Conservation (phyloP, 2,113 vertebrate species). For the Callochromis pleurospilus region DNA sequence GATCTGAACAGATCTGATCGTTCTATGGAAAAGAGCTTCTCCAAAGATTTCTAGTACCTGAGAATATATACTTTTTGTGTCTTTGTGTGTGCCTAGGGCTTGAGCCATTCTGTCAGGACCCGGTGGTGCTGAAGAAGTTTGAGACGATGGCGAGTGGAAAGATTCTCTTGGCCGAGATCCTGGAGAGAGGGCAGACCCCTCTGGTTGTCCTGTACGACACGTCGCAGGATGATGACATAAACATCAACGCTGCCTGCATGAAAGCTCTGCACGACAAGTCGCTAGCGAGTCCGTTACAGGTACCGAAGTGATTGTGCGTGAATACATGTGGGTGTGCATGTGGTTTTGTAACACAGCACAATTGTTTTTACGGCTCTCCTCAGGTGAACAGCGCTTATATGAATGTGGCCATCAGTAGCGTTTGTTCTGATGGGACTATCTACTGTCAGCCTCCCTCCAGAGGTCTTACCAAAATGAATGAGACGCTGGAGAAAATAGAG, state of each 20-base stretch:
- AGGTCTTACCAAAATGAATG: slow-evolving; percentile 81
- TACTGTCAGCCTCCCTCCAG: slow-evolving; percentile 89
- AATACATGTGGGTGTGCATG: rapidly evolving
- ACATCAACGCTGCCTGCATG: slow-evolving; percentile 90
- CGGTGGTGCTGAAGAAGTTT: slow-evolving; percentile 80
- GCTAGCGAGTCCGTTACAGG: slow-evolving; percentile 81
- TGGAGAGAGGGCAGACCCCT: slow-evolving; percentile 79
- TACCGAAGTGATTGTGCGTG: slow-evolving; percentile 20
- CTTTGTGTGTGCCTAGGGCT: slow-evolving; percentile 69
- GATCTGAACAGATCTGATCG: background rate
- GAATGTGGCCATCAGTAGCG: slow-evolving; percentile 84
- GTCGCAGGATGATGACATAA: slow-evolving; percentile 93
- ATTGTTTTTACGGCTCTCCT: background rate
- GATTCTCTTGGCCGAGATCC: slow-evolving; percentile 90
- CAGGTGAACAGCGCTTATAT: slow-evolving; percentile 83
- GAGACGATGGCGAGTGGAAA: slow-evolving; percentile 83
- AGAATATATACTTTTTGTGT: rapidly evolving
- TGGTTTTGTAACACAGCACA: background rate
- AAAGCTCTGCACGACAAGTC: slow-evolving; percentile 84
- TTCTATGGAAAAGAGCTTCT: background rate
- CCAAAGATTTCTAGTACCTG: background rate
- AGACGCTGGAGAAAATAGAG: slow-evolving; percentile 81
- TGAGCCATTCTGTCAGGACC: slow-evolving; percentile 83
- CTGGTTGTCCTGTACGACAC: slow-evolving; percentile 92
- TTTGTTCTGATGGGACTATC: slow-evolving; percentile 88